Evolutionary conservation across 2,113 vertebrate genomes (phyloP).

Genomic region (Triplophysa tibetana): DNA sequence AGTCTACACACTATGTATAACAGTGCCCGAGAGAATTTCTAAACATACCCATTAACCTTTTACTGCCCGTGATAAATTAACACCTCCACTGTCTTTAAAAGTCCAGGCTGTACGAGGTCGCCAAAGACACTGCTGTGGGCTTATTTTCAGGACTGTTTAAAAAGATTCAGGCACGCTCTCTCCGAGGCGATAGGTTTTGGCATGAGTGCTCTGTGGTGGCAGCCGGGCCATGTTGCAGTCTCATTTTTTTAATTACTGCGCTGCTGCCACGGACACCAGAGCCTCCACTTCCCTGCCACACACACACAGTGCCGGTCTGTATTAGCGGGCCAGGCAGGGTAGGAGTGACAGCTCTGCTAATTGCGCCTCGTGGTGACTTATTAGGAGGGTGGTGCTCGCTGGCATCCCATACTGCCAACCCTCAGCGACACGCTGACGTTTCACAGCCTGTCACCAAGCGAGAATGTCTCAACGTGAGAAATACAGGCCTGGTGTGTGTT

Average conservation of each 20-base stretch:
- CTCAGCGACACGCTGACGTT: constrained; percentile 52
- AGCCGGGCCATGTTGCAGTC: constrained; percentile 41
- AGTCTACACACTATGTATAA: not conserved
- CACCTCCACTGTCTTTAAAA: constrained; percentile 62
- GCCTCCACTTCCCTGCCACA: constrained; percentile 11
- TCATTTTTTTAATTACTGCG: constrained; percentile 73
- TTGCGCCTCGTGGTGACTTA: constrained; percentile 84
- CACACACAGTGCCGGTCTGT: constrained; percentile 78
- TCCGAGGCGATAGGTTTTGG: constrained; percentile 37
- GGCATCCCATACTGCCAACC: constrained; percentile 67
- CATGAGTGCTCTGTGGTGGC: constrained; percentile 41
- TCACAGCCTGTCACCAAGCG: constrained; percentile 59
- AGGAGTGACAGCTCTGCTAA: constrained; percentile 87
- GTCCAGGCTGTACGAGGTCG: not conserved
- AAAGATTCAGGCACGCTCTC: not conserved
- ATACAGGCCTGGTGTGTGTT: not conserved
- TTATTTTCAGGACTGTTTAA: constrained; percentile 20
- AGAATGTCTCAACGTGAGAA: constrained; percentile 45
- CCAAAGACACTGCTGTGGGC: constrained; percentile 31
- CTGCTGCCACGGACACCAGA: constrained; percentile 64
- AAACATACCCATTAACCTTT: constrained; percentile 72
- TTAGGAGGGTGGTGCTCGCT: constrained; percentile 74
- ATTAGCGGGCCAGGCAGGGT: constrained; percentile 85
- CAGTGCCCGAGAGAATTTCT: constrained; percentile 51
- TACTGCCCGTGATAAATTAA: constrained; percentile 56